A percentile compares a stretch with the other conserved stretches of the same genome.
Conservation (phyloP, 2,888 invertebrate genomes). For the Cryptus armator region DNA sequence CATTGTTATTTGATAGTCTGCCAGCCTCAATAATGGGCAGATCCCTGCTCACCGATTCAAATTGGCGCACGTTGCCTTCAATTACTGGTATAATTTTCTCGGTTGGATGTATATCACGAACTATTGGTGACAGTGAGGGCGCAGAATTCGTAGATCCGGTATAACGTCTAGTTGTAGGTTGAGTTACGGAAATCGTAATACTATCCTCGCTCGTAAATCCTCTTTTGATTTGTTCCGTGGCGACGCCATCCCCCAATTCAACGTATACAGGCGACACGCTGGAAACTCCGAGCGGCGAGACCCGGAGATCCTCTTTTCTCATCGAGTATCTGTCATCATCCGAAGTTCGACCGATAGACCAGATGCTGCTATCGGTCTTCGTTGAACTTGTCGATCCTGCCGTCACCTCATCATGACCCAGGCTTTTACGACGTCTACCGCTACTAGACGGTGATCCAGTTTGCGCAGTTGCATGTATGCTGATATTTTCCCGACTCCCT, state of each 20-base stretch:
- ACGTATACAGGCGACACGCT: neutral
- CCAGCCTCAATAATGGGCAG: neutral
- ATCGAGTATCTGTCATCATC: constrained; percentile 7
- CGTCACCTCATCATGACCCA: constrained; percentile 11
- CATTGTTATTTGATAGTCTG: neutral
- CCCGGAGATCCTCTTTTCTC: neutral
- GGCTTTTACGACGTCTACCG: constrained; percentile 32
- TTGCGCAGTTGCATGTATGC: constrained; percentile 6
- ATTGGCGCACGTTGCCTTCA: neutral
- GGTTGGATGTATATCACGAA: neutral
- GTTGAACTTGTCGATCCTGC: constrained; percentile 46
- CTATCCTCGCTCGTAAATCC: constrained; percentile 44
- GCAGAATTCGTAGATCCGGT: neutral
- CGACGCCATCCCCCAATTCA: neutral
- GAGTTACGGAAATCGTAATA: neutral
- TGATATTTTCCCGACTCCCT: constrained; percentile 35
- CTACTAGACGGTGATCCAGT: constrained; percentile 9
- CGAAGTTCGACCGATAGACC: constrained; percentile 29
- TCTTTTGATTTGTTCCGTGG: constrained; percentile 44
- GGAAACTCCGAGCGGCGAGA: neutral
- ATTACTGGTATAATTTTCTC: constrained; percentile 1
- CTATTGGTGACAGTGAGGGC: neutral
- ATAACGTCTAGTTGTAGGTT: constrained; percentile 10
- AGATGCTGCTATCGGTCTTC: constrained; percentile 49
- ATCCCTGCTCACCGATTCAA: neutral